These are phyloP conservation scores for Petrocephalus schoutedeni DNA, from an alignment of 2,797 vertebrate genomes.

Conservation along the genomic window DNA sequence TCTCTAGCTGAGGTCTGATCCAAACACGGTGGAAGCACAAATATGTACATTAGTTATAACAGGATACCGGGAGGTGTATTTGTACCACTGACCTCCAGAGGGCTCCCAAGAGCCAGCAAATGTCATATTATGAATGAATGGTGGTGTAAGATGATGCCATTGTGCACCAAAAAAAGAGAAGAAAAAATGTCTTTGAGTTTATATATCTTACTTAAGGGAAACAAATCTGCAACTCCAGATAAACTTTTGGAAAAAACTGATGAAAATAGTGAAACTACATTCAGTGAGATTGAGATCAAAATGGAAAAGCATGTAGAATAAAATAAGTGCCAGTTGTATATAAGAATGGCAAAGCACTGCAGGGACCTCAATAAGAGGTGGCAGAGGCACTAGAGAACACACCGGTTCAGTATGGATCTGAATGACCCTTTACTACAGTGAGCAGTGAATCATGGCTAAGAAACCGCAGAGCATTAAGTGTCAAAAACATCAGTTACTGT, in stretches of 20 bases:
- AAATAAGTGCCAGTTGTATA: not conserved
- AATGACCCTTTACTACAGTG: not conserved
- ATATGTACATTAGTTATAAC: not conserved
- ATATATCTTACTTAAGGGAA: not conserved
- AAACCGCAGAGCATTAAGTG: not conserved
- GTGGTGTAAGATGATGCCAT: not conserved
- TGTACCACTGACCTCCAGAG: conserved; percentile 9
- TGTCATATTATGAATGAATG: not conserved
- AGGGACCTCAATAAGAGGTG: not conserved
- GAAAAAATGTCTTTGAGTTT: not conserved
- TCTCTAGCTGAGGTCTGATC: not conserved
- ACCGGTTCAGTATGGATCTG: not conserved
- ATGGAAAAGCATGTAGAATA: not conserved
- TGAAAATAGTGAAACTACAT: not conserved
- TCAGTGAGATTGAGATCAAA: not conserved
- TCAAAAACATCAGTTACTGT: not conserved
- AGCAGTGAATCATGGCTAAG: not conserved
- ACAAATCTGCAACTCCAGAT: not conserved
- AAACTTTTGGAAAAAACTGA: not conserved
- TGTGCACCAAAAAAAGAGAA: not conserved
- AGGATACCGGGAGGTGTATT: not conserved
- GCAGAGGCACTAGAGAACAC: not conserved
- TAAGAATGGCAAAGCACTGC: not conserved
- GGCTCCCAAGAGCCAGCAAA: conserved; percentile 17
- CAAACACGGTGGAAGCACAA: not conserved